Evolutionary conservation across 2,888 invertebrate species (phyloP).

Genomic region (Chrysodeixis includens): DNA sequence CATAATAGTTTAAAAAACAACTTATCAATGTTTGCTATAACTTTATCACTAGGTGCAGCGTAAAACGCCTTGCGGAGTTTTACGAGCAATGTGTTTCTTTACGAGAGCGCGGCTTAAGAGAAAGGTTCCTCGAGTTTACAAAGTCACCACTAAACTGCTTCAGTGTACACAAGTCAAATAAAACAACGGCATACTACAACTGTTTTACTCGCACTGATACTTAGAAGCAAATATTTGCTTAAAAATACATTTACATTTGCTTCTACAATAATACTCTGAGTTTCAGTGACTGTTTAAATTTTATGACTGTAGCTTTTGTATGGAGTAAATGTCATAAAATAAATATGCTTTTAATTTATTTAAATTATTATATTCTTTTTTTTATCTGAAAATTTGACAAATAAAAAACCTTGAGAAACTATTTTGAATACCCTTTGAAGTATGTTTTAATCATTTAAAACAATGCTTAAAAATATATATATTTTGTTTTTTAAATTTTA

Average conservation of each 20-base stretch:
- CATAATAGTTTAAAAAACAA: background rate
- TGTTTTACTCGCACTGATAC: background rate
- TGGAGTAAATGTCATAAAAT: no score
- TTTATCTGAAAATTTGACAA: no score
- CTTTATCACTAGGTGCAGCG: constrained; percentile 30
- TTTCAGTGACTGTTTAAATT: background rate
- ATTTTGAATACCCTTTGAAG: no score
- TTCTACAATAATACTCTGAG: background rate
- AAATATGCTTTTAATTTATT: no score
- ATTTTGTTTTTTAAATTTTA: no score
- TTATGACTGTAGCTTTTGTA: background rate
- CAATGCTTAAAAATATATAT: no score
- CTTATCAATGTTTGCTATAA: constrained; percentile 23
- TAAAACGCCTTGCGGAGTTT: constrained; percentile 60
- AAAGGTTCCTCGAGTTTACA: constrained; percentile 52
- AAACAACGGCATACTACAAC: background rate
- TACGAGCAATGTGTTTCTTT: constrained; percentile 60
- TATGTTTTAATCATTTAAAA: no score
- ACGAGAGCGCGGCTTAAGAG: constrained; percentile 47
- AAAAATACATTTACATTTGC: background rate
- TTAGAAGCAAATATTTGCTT: background rate
- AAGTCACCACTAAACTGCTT: constrained; percentile 31
- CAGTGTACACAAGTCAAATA: constrained; percentile 8
- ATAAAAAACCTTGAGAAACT: no score
- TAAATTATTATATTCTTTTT: no score